Conservation (phyloP, 2,888 invertebrate species). For the Taenaris catops region DNA sequence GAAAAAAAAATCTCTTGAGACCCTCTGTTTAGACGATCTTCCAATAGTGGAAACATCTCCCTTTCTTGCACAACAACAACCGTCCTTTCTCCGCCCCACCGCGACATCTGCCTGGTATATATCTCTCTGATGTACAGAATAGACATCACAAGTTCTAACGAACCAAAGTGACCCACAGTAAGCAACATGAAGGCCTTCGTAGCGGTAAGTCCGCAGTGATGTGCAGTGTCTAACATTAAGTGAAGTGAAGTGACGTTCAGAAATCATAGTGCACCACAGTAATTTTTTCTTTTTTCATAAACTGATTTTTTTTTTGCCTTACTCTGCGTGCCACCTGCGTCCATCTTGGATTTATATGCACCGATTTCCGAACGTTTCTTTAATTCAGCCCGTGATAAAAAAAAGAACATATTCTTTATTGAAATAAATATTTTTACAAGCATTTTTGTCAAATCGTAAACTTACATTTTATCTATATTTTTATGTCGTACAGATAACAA, state of each 20-base stretch:
- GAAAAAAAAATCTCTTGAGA: conserved; percentile 47
- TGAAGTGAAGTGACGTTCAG: conserved; percentile 54
- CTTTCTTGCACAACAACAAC: conserved; percentile 66
- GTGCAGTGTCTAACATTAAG: conserved; percentile 50
- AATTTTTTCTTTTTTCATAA: too few relatives aligned
- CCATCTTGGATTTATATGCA: conserved; percentile 16
- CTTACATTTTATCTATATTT: too few relatives aligned
- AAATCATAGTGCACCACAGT: conserved; percentile 58
- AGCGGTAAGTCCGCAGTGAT: conserved; percentile 56
- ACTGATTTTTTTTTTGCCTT: too few relatives aligned
- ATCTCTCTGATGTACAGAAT: conserved; percentile 50
- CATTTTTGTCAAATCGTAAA: too few relatives aligned
- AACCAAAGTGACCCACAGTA: conserved; percentile 71
- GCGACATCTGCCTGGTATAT: conserved; percentile 56
- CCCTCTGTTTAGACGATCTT: conserved; percentile 68
- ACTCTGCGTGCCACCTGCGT: conserved; percentile 27
- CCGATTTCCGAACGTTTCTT: conserved; percentile 29
- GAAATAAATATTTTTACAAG: too few relatives aligned
- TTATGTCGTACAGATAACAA: too few relatives aligned
- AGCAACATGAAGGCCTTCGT: conserved; percentile 76
- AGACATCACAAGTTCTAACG: conserved; percentile 65
- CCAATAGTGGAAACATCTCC: conserved; percentile 67
- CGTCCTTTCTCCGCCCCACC: conserved; percentile 78
- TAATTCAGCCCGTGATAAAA: conserved; percentile 8
- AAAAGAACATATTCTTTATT: too few relatives aligned